These are phyloP conservation scores for Lathronympha strigana DNA, from an alignment of 2,888 invertebrate species.

Conservation along the genomic window DNA sequence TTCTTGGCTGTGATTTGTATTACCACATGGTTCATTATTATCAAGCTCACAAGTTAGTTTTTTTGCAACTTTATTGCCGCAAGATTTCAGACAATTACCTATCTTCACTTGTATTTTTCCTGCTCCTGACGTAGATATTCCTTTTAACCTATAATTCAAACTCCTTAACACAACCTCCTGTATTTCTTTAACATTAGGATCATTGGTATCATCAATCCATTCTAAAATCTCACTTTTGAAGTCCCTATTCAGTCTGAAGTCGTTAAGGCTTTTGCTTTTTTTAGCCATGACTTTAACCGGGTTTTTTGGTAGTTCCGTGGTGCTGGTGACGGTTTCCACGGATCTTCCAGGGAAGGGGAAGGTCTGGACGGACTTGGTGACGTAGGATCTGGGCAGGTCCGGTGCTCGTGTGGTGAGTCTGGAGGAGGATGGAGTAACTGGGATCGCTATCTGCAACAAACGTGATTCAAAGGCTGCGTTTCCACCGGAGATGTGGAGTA, in stretches of 20 bases:
- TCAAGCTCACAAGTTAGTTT: neutral
- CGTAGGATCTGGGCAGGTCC: neutral
- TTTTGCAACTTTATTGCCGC: neutral
- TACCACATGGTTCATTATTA: neutral
- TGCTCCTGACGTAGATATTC: neutral
- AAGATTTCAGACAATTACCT: slow-evolving; percentile 20
- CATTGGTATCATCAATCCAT: slow-evolving; percentile 49
- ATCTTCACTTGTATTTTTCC: slow-evolving; percentile 23
- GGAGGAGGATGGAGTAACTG: slow-evolving; percentile 51
- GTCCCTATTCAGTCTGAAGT: slow-evolving; percentile 48
- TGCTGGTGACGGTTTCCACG: slow-evolving; percentile 55
- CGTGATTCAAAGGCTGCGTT: no score
- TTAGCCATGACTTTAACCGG: slow-evolving; percentile 44
- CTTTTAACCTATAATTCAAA: slow-evolving; percentile 41
- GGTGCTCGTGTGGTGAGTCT: slow-evolving; percentile 28
- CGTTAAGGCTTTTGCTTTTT: slow-evolving; percentile 59
- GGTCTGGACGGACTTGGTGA: slow-evolving; percentile 51
- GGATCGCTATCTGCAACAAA: slow-evolving; percentile 65
- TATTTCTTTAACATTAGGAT: slow-evolving; percentile 44
- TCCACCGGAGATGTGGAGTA: no score
- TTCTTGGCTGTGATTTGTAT: neutral
- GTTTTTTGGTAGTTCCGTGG: slow-evolving; percentile 45
- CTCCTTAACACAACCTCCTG: slow-evolving; percentile 40
- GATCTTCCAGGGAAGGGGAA: slow-evolving; percentile 48
- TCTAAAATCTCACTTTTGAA: slow-evolving; percentile 50